These are phyloP conservation scores for Acanthopagrus latus DNA, from an alignment of 2,797 vertebrate genomes.

Conservation along the genomic window DNA sequence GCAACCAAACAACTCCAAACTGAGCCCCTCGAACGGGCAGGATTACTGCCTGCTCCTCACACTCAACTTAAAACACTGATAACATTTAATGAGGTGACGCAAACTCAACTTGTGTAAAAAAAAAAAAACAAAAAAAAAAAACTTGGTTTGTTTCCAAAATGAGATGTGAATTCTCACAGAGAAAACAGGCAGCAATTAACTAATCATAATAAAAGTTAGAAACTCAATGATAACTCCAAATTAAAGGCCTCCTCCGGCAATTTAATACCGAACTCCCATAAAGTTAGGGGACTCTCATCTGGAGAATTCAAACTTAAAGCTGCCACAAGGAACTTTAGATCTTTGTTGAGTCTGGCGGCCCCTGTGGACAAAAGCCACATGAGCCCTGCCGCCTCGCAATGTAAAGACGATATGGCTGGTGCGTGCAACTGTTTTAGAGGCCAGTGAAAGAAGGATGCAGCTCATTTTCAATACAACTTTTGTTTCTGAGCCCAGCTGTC, in stretches of 20 bases:
- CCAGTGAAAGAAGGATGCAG: too few species aligned
- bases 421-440: too few species aligned
- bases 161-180: not conserved
- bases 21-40: conserved; percentile 11
- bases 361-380: too few species aligned
- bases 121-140: not conserved
- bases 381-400: too few species aligned
- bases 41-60: conserved; percentile 7
- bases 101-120: not conserved
- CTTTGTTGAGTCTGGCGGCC: too few species aligned
- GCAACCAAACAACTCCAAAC: conserved; percentile 16
- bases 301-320: not conserved
- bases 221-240: not conserved
- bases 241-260: not conserved
- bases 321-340: too few species aligned
- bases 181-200: not conserved
- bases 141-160: not conserved
- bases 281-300: not conserved
- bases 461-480: too few species aligned
- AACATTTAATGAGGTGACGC: not conserved
- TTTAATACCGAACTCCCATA: not conserved
- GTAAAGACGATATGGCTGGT: too few species aligned
- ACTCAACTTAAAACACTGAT: not conserved
- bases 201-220: not conserved
- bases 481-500: too few species aligned